A percentile compares a stretch with the other conserved stretches of the same genome.
phyloP scores from a whole-genome alignment of 2,888 invertebrate species.

The Tricholauxania praeusta region DNA sequence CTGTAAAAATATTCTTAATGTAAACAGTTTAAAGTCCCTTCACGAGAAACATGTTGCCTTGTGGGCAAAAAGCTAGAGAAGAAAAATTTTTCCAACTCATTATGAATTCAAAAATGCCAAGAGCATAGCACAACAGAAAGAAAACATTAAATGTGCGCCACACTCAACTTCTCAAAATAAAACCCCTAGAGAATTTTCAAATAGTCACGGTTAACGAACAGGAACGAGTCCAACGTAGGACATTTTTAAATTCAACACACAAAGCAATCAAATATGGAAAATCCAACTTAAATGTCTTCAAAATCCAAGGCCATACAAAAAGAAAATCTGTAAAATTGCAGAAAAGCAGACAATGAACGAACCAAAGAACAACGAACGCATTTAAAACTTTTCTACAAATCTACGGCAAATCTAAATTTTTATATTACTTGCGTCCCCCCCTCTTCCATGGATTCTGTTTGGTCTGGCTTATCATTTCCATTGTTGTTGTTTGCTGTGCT shows the following conservation, averaged over 20 bases:
- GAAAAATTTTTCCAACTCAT: slow-evolving; percentile 41
- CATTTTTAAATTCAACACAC: too few relatives aligned
- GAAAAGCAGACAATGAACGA: not conserved
- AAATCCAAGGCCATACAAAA: not conserved
- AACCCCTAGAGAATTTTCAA: slow-evolving; percentile 28
- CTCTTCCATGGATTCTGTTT: too few relatives aligned
- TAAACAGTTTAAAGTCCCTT: not conserved
- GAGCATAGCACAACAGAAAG: slow-evolving; percentile 32
- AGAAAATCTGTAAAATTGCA: not conserved
- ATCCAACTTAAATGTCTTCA: not conserved
- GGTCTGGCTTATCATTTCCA: too few relatives aligned
- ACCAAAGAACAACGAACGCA: not conserved
- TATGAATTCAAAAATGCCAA: slow-evolving; percentile 45
- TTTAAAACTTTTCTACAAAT: too few relatives aligned
- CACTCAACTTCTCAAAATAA: slow-evolving; percentile 12
- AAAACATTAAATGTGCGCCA: slow-evolving; percentile 12
- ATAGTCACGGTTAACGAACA: too few relatives aligned
- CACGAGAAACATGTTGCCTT: not conserved
- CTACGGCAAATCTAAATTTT: too few relatives aligned
- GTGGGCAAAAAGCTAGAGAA: not conserved
- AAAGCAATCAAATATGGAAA: not conserved
- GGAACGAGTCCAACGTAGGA: too few relatives aligned
- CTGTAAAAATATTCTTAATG: not conserved
- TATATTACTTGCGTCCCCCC: too few relatives aligned
- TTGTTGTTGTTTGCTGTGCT: too few relatives aligned